Evolutionary conservation across 2,113 vertebrate species (phyloP).

Genomic region (Anolis sagrei): DNA sequence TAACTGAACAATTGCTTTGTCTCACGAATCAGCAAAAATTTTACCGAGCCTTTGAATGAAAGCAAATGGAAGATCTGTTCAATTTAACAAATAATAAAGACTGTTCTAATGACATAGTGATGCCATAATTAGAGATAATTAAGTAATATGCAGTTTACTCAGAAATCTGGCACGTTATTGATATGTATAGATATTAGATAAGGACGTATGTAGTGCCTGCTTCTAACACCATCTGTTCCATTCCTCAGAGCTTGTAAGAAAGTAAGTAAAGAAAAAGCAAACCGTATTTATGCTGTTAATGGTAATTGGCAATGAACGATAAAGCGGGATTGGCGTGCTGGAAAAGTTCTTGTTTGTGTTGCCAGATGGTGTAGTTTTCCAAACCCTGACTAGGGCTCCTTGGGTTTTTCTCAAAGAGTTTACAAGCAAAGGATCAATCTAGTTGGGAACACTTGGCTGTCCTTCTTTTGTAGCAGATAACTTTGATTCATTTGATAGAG

Average conservation of each 20-base stretch:
- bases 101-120: conserved; percentile 50
- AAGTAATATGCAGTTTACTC: conserved; percentile 41
- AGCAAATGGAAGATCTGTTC: conserved; percentile 17
- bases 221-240: conserved; percentile 41
- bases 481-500: too few relatives aligned
- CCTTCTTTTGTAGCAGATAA: background rate
- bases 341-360: conserved; percentile 8
- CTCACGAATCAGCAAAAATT: background rate
- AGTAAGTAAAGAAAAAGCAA: conserved; percentile 30
- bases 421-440: background rate
- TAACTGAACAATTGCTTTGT: conserved; percentile 16
- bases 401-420: background rate
- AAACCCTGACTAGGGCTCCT: background rate
- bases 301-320: background rate
- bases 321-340: conserved; percentile 29
- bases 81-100: conserved; percentile 59
- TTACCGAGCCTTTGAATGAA: background rate
- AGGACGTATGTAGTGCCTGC: conserved; percentile 5
- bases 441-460: background rate
- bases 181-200: conserved; percentile 30
- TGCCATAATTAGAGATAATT: conserved; percentile 61
- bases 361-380: conserved; percentile 13
- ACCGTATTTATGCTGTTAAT: conserved; percentile 31
- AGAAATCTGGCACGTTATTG: conserved; percentile 47
- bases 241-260: conserved; percentile 21